Conservation (phyloP, 2,797 vertebrate species). For the Gymnodraco acuticeps region DNA sequence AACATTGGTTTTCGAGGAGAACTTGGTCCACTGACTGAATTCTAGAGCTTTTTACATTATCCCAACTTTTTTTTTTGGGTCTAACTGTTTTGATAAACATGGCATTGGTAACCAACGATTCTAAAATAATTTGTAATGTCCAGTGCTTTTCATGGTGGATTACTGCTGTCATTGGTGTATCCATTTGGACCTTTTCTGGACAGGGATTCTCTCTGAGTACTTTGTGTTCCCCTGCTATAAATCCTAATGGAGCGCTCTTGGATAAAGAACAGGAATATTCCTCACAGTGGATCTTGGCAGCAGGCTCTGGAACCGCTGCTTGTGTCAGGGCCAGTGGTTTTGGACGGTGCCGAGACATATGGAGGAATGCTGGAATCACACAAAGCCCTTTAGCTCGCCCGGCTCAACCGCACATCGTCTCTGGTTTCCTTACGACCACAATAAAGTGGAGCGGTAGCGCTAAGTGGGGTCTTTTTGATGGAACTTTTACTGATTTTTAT, state of each 20-base stretch:
- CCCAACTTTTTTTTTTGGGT: slow-evolving; percentile 14
- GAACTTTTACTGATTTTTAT: slow-evolving; percentile 72
- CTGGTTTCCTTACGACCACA: slow-evolving; percentile 80
- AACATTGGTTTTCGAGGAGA: not conserved
- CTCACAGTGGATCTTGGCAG: slow-evolving; percentile 81
- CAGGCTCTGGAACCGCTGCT: slow-evolving; percentile 65
- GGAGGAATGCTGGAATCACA: slow-evolving; percentile 79
- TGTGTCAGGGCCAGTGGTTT: slow-evolving; percentile 79
- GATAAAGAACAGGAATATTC: slow-evolving; percentile 79
- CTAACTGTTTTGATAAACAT: slow-evolving; percentile 56
- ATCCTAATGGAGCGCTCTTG: slow-evolving; percentile 78
- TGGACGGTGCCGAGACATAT: slow-evolving; percentile 75
- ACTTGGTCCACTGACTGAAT: slow-evolving; percentile 9
- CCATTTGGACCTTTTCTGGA: slow-evolving; percentile 66
- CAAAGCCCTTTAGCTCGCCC: slow-evolving; percentile 75
- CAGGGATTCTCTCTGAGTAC: slow-evolving; percentile 66
- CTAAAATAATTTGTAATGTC: slow-evolving; percentile 28
- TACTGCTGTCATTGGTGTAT: slow-evolving; percentile 67
- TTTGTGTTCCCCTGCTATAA: slow-evolving; percentile 79
- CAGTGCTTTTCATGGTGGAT: slow-evolving; percentile 49
- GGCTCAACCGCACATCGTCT: slow-evolving; percentile 72
- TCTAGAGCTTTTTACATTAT: slow-evolving; percentile 35
- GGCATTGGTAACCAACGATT: slow-evolving; percentile 48
- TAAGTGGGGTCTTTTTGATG: slow-evolving; percentile 80
- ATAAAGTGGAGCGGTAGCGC: slow-evolving; percentile 75